Base-by-base conservation (phyloP, 2,888 invertebrate genomes). In the Fragum fragum region DNA sequence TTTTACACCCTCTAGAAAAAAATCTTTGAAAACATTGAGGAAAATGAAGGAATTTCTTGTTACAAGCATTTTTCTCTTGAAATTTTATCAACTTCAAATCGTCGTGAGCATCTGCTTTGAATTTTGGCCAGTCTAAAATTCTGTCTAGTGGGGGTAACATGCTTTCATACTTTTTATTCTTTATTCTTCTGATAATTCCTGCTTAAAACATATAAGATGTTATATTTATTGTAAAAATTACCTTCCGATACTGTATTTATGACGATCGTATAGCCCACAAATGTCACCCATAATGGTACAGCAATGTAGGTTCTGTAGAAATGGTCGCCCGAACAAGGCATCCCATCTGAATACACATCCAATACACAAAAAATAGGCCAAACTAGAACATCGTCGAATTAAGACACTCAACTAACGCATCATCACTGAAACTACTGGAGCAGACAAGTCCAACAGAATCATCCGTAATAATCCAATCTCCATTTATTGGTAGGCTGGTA, bases 321-420 rank as follows among this genome's bases (percentile, higher is more conserved):
- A 21, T 61, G 61, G 5, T 1, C 32, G 3, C 18, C 18, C n/a
- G 18, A 3, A 29, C 32, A 18, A 21, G 1, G 26, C 61, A 61
- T 57, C 57, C 57, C 57, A 57, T 57, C 57, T 23, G 26, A 26
- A 57, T 57, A 57, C 23, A 47, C 47, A n/a, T 47, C 47, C 5
- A 47, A 47, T 47, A n/a, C 47, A 47, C n/a, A 14, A 18, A 14
- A 6, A 47, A 47, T 47, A 47, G 7, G 47, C 47, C 47, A 47
- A 18, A 9, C 47, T 47, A 47, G n/a, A 18, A 47, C n/a, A 14
- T 47, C 14, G 47, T 47, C 47, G 14, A 47, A 47, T n/a, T 47
- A 47, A n/a, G 47, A 47, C 47, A 47, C 18, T 14, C 5, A 9
- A 18, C 47, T 47, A 47, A 47, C 47, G 18, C 47, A n/a, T n/a